Percentiles rank a stretch among this genome's conserved stretches.
These are phyloP conservation scores for Sturnira hondurensis DNA, from an alignment of 2,113 vertebrate species.

Conservation along the genomic window DNA sequence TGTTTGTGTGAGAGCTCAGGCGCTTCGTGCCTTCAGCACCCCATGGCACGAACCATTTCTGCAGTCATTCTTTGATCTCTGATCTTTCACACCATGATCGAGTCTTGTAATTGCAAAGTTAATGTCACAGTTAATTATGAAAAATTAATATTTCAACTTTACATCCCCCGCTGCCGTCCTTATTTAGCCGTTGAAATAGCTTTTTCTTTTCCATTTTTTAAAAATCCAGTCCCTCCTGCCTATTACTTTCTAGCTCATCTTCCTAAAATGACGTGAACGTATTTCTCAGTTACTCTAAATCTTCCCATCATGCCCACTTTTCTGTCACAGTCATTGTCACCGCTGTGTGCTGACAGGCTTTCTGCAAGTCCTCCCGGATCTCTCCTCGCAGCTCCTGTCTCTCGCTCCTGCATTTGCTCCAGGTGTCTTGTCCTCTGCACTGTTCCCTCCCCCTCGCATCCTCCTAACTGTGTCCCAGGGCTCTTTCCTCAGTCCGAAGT, in stretches of 20 bases:
- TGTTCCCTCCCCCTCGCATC: rapidly evolving
- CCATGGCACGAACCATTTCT: rapidly evolving
- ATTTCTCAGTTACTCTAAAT: background rate
- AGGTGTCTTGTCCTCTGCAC: background rate
- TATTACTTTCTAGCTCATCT: background rate
- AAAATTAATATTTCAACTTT: background rate
- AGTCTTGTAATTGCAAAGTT: background rate
- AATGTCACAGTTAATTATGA: background rate
- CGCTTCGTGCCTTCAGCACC: rapidly evolving
- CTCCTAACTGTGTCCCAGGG: background rate
- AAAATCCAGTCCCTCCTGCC: rapidly evolving
- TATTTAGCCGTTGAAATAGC: background rate
- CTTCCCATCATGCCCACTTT: background rate
- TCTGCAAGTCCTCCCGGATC: background rate
- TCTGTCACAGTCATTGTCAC: background rate
- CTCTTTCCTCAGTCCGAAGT: background rate
- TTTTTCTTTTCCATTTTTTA: background rate
- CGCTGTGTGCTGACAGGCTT: no score
- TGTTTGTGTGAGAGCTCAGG: background rate
- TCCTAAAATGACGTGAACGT: background rate
- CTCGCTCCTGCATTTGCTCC: rapidly evolving
- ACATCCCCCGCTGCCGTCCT: background rate
- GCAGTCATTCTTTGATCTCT: background rate
- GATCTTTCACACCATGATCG: background rate
- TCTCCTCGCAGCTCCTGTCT: background rate